Evolutionary conservation across 2,797 vertebrate genomes (phyloP).

Genomic region (Characodon lateralis): DNA sequence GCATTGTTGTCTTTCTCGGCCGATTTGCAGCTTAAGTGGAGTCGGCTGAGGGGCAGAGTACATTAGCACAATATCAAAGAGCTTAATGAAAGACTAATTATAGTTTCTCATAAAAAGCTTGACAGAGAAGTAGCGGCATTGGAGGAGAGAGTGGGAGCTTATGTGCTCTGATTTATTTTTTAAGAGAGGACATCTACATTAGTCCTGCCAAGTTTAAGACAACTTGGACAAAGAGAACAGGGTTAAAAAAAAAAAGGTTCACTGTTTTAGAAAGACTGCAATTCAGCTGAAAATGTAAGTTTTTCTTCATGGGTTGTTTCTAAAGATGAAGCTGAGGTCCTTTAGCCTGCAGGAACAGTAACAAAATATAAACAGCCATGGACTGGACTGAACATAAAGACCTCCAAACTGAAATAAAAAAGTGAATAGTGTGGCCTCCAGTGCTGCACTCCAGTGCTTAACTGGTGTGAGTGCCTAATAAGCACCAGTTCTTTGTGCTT

Average conservation of each 20-base stretch:
- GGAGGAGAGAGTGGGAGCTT: constrained; percentile 34
- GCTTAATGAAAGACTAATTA: constrained; percentile 80
- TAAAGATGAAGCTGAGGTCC: constrained; percentile 9
- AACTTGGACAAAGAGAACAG: constrained; percentile 35
- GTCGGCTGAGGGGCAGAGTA: constrained; percentile 68
- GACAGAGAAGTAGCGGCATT: constrained; percentile 42
- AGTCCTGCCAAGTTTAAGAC: constrained; percentile 55
- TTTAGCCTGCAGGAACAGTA: background rate
- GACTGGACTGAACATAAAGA: background rate
- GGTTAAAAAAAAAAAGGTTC: constrained; percentile 8
- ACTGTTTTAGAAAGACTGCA: background rate
- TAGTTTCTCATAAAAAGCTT: constrained; percentile 61
- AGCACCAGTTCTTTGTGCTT: no score
- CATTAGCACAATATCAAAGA: constrained; percentile 75
- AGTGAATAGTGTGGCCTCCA: background rate
- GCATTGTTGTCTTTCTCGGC: constrained; percentile 42
- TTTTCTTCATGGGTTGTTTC: constrained; percentile 3
- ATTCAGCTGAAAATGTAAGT: constrained; percentile 5
- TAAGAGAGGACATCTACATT: constrained; percentile 59
- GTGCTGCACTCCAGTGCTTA: background rate
- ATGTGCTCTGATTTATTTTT: constrained; percentile 66
- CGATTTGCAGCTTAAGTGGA: constrained; percentile 76
- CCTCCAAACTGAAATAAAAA: background rate
- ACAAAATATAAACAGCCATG: background rate
- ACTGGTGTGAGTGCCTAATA: no score